Conservation (phyloP, 2,888 invertebrate genomes). For the Allolobophora icterica region DNA sequence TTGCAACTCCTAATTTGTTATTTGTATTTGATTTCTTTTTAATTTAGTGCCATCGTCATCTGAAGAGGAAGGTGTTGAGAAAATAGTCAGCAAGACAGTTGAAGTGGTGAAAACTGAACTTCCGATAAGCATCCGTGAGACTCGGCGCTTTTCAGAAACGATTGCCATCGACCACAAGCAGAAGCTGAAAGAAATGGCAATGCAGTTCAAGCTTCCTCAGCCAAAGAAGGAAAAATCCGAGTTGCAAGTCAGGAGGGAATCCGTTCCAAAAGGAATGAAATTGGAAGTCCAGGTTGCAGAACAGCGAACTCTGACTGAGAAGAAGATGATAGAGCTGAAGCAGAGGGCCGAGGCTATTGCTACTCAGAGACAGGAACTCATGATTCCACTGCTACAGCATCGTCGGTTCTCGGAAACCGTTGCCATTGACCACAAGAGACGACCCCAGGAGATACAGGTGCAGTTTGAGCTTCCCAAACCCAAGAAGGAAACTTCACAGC, state of each 20-base stretch:
- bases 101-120: conserved; percentile 55
- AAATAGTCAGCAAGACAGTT: conserved; percentile 54
- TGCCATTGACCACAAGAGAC: conserved; percentile 43
- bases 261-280: conserved; percentile 45
- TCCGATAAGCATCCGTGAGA: conserved; percentile 48
- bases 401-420: conserved; percentile 48
- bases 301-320: conserved; percentile 38
- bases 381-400: conserved; percentile 42
- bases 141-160: conserved; percentile 49
- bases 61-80: conserved; percentile 47
- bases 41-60: conserved; percentile 46
- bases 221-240: conserved; percentile 42
- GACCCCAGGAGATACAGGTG: conserved; percentile 54
- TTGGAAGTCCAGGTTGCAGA: conserved; percentile 50
- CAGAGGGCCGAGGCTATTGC: conserved; percentile 43
- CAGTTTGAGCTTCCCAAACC: conserved; percentile 50
- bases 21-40: not conserved
- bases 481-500: conserved; percentile 32
- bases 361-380: conserved; percentile 47
- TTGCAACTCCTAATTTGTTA: too few species aligned
- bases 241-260: conserved; percentile 41
- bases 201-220: conserved; percentile 44
- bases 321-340: conserved; percentile 43
- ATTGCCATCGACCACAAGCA: conserved; percentile 49
- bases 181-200: conserved; percentile 41